Conservation (phyloP, 2,113 vertebrate species). For the Oophaga pumilio region DNA sequence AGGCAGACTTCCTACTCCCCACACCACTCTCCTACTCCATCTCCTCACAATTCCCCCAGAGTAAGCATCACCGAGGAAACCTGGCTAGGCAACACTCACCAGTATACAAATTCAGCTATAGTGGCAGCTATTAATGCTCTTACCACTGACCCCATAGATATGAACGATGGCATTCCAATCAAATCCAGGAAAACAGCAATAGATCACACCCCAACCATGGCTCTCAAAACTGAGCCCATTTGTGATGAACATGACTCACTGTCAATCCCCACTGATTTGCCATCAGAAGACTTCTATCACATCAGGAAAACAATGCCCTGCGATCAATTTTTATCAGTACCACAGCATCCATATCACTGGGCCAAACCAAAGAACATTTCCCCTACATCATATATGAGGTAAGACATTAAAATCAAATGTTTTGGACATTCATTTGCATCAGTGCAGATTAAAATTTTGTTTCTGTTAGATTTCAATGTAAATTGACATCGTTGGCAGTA, state of each 20-base stretch:
- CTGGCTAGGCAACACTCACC: conserved; percentile 89
- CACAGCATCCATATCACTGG: conserved; percentile 89
- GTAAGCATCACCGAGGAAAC: conserved; percentile 86
- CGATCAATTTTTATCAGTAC: conserved; percentile 90
- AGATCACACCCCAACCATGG: conserved; percentile 81
- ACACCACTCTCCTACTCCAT: conserved; percentile 81
- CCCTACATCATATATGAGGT: conserved; percentile 85
- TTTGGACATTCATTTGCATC: not conserved
- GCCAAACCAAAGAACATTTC: conserved; percentile 85
- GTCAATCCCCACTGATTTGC: conserved; percentile 73
- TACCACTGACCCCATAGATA: conserved; percentile 89
- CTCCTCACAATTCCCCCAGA: conserved; percentile 85
- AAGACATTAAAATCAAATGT: conserved; percentile 58
- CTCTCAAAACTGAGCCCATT: conserved; percentile 87
- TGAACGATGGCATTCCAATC: conserved; percentile 87
- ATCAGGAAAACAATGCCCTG: conserved; percentile 91
- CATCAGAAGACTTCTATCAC: conserved; percentile 86
- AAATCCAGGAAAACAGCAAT: conserved; percentile 87
- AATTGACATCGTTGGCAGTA: not conserved
- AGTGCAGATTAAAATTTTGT: not conserved
- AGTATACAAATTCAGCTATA: conserved; percentile 94
- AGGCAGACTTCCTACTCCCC: conserved; percentile 84
- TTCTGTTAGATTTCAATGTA: not conserved
- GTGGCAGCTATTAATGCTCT: conserved; percentile 95
- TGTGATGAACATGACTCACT: conserved; percentile 79